Base-by-base conservation (phyloP, 1,140 invertebrate genomes). In the Trachymyrmex cornetzi region DNA sequence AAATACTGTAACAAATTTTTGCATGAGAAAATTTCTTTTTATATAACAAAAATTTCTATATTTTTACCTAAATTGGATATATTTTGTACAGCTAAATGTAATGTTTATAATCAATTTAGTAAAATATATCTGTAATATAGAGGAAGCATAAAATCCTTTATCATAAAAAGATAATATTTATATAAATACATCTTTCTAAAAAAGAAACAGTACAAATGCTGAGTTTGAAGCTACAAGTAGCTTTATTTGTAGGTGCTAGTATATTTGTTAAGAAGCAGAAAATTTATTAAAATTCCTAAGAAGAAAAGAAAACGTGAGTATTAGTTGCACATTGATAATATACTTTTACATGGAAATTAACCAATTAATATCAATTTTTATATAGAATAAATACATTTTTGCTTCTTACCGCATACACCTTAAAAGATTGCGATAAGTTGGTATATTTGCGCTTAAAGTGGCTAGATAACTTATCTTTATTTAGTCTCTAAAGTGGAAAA, bases 241-340 rank as follows among this genome's bases (percentile, higher is more conserved):
- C 64, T 86, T 92, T 93, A 87, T 91, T 92, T 92, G 19, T 93
- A 93, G 92, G 91, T 92, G 67, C 66, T 93, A 89, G 72, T 87
- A 64, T 90, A 90, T 91, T 88, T 91, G 88, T 82, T 92, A 92
- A 92, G 86, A 86, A 77, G 88, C 80, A 90, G 90, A 90, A 92
- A 92, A 87, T 89, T 93, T 91, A 75, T 92, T 92, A 92, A 77
- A 81, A 30, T 91, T 79, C 69, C 87, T 81, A 88, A 86, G 75
- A 87, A 84, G 79, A 74, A 59, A 87, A 77, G 53, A 67, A 91
- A 87, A 91, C 88, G 91, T 92, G 85, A 93, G 90, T 93, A 91
- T 81, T 11, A 89, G 74, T 64, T 61, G 44, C 22, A 34, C 30
- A 59, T 88, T 74, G 64, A 64, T 50, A 64, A 81, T 86, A 59